phyloP scores from a whole-genome alignment of 2,888 invertebrate genomes.

The Melikaiella ostensackeni region DNA sequence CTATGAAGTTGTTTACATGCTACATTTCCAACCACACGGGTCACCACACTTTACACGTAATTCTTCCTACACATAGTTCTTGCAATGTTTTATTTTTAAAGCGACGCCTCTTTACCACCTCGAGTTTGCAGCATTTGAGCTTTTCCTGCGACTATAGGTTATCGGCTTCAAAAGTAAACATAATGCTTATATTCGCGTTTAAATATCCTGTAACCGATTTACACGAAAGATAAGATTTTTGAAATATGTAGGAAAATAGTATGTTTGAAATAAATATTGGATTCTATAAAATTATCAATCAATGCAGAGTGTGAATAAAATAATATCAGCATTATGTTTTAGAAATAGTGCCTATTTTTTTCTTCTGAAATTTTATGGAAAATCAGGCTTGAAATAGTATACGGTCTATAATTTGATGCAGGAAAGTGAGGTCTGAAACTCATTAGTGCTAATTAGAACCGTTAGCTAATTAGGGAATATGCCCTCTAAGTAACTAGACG shows the following conservation, averaged over 20 bases:
- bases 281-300: too few species aligned
- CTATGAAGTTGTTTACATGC: neutral
- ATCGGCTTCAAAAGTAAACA: neutral
- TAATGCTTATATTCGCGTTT: neutral
- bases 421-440: constrained; percentile 44
- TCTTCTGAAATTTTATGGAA: neutral
- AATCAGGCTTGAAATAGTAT: neutral
- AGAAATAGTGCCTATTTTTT: neutral
- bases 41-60: constrained; percentile 5
- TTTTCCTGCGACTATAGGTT: neutral
- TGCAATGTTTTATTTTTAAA: neutral
- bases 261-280: too few species aligned
- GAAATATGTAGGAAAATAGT: too few species aligned
- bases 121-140: neutral
- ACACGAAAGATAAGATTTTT: too few species aligned
- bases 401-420: constrained; percentile 6
- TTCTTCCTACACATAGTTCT: neutral
- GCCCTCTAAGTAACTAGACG: constrained; percentile 40
- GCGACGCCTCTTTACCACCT: neutral
- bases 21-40: neutral
- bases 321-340: neutral
- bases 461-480: constrained; percentile 53
- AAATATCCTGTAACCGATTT: neutral
- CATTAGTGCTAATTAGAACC: constrained; percentile 62
- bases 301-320: neutral